A percentile compares a stretch with the other conserved stretches of the same genome.
These are phyloP conservation scores for Corapipo altera DNA, from an alignment of 2,113 vertebrate species.

Conservation along the genomic window DNA sequence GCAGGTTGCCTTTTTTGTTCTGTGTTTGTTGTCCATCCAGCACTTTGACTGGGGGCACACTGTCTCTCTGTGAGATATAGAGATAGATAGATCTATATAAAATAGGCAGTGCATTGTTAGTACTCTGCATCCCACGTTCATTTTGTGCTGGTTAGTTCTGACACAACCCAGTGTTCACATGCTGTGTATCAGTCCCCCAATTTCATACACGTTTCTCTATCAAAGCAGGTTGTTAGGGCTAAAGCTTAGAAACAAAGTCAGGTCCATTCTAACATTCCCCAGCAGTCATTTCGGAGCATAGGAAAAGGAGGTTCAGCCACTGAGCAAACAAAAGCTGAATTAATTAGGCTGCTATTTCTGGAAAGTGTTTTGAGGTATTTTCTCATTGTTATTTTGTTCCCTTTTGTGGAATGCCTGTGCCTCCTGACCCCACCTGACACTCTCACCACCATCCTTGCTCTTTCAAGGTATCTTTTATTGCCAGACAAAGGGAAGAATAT, in stretches of 20 bases:
- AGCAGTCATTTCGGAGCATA: neutral
- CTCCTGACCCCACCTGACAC: slow-evolving; percentile 33
- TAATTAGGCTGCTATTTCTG: slow-evolving; percentile 54
- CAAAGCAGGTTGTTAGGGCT: slow-evolving; percentile 24
- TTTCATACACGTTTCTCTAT: slow-evolving; percentile 13
- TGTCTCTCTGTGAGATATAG: neutral
- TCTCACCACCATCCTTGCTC: slow-evolving; percentile 44
- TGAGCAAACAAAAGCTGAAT: slow-evolving; percentile 35
- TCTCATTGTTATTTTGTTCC: slow-evolving; percentile 34
- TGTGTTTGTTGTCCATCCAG: slow-evolving; percentile 13
- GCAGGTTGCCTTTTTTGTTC: neutral
- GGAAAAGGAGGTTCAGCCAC: neutral
- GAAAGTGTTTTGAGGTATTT: slow-evolving; percentile 46
- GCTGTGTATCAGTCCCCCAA: neutral
- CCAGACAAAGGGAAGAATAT: slow-evolving; percentile 50
- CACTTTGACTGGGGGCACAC: neutral
- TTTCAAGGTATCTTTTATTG: slow-evolving; percentile 52
- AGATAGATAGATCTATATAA: neutral
- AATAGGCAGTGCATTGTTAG: neutral
- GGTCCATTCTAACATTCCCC: neutral
- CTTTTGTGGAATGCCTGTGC: neutral
- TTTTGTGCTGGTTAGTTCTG: neutral
- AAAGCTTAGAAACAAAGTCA: slow-evolving; percentile 30
- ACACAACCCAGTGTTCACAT: slow-evolving; percentile 9
- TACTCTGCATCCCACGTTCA: neutral